Evolutionary conservation across 2,888 invertebrate species (phyloP), one percentile per base, ranked within the genome.

Genomic region (Neoascia interrupta): DNA sequence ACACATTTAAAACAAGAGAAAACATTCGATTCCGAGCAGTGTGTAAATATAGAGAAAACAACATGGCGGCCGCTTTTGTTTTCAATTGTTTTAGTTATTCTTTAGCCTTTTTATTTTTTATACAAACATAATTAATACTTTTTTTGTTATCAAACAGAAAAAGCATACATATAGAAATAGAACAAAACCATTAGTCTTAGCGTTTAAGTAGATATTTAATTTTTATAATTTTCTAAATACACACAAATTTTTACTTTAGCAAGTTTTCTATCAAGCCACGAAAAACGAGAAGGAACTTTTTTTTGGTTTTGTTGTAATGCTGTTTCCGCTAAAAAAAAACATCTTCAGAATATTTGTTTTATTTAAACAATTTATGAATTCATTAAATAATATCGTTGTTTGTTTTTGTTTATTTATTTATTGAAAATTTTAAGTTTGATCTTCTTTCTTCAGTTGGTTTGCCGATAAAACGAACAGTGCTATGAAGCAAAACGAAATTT

Each of bases 141-240:
- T 41, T 18, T 36, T 47, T 51, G 49, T 41, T 51, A 31, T 16
- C 37, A 13, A 61, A n/a, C 18, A 11, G 31, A 39, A 61, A 39
- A 26, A 51, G 11, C 41, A 41, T 21, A 51, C 21, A 36, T 37
- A 39, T 19, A 41, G 11, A 53, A 37, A 13, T 43, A 37, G 47
- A 26, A 41, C 28, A 51, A 34, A 56, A 23, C 16, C 36, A 58
- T 18, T 45, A 58, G 45, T 51, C 58, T 43, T 75, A 76, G 70
- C 63, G 56, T n/a, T 47, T 76, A 76, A 70, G 70, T 70, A 76
- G 75, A 76, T 70, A 64, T 60, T 56, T 49, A 18, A n/a, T 49
- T 72, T 19, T 28, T 66, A 21, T 54, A 43, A 18, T 43, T 13
- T 41, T 51, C 19, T 41, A 16, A 28, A 39, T 53, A 45, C 53